Conservation (phyloP, 2,797 vertebrate genomes). For the Apogon hyalosoma region DNA sequence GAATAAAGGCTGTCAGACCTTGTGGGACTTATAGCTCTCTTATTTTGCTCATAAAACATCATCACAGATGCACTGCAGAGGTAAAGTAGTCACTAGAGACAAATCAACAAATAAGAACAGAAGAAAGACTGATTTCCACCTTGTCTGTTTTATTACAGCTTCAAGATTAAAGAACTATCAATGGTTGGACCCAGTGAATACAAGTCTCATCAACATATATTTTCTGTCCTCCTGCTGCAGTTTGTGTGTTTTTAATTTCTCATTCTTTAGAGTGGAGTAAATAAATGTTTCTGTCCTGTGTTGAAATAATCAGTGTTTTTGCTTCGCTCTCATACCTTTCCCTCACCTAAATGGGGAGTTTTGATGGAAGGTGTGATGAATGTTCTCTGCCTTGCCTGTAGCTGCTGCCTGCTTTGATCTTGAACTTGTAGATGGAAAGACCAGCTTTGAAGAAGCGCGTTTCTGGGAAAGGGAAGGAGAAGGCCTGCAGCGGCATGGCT, state of each 20-base stretch:
- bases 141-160: constrained; percentile 1
- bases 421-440: constrained; percentile 85
- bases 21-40: neutral
- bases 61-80: too few relatives aligned
- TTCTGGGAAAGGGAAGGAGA: constrained; percentile 85
- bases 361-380: neutral
- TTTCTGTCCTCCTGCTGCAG: neutral
- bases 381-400: constrained; percentile 78
- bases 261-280: too few relatives aligned
- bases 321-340: neutral
- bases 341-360: neutral
- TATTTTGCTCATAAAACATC: constrained; percentile 25
- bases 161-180: too few relatives aligned
- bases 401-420: constrained; percentile 83
- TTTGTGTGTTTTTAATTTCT: too few relatives aligned
- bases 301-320: neutral
- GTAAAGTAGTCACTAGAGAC: too few relatives aligned
- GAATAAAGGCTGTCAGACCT: constrained; percentile 17
- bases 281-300: neutral
- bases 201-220: too few relatives aligned
- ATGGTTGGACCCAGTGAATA: too few relatives aligned
- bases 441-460: constrained; percentile 85
- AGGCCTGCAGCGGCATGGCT: constrained; percentile 84
- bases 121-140: constrained; percentile 13
- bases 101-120: neutral